Conservation (phyloP, 2,113 vertebrate species). For the Zosterops lateralis region DNA sequence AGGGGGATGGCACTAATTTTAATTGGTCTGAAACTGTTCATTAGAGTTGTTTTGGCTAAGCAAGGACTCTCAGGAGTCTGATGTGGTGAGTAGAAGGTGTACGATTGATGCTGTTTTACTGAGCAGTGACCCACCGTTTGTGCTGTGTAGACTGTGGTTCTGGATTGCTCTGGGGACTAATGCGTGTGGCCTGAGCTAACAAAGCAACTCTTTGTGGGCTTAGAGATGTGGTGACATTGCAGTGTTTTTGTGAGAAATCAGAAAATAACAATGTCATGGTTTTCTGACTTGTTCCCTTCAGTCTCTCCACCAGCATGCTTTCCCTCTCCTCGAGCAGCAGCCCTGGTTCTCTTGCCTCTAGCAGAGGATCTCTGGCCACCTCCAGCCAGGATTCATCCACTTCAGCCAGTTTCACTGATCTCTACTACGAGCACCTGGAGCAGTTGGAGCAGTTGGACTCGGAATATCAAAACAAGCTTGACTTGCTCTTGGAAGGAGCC, state of each 20-base stretch:
- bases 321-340: constrained; percentile 95
- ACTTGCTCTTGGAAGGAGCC: constrained; percentile 86
- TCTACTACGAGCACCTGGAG: constrained; percentile 89
- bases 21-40: not conserved
- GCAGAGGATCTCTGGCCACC: constrained; percentile 88
- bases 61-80: not conserved
- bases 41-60: not conserved
- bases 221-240: not conserved
- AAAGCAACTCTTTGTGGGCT: not conserved
- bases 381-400: constrained; percentile 90
- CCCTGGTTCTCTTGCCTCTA: constrained; percentile 89
- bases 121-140: not conserved
- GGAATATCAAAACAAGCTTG: constrained; percentile 90
- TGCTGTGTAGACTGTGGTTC: not conserved
- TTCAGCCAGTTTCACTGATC: constrained; percentile 92
- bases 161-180: constrained; percentile 5
- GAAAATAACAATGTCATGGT: not conserved
- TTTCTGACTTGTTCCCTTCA: constrained; percentile 63
- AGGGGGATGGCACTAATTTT: not conserved
- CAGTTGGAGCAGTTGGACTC: constrained; percentile 83
- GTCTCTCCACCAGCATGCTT: constrained; percentile 92
- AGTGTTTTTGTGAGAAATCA: not conserved
- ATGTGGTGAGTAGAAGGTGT: not conserved
- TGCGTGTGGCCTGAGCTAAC: constrained; percentile 22
- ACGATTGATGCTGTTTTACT: not conserved